phyloP scores from a whole-genome alignment of 2,113 vertebrate species.

The Anolis sagrei region DNA sequence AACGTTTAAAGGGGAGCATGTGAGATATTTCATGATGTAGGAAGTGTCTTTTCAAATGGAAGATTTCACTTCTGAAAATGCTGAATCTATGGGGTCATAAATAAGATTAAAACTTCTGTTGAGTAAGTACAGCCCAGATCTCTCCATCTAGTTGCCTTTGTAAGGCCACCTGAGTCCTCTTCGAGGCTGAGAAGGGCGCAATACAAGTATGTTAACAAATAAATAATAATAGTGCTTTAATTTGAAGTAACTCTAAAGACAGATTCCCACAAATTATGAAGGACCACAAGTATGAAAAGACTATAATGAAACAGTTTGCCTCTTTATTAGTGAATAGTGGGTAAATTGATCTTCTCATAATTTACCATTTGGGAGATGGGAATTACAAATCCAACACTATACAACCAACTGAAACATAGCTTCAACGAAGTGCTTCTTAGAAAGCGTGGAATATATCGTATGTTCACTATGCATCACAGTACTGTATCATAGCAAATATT shows the following conservation, averaged over 20 bases:
- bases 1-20: too few species aligned
- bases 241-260: neutral
- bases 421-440: neutral
- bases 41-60: neutral
- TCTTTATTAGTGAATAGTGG: neutral
- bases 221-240: too few species aligned
- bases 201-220: too few species aligned
- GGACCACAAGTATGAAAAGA: neutral
- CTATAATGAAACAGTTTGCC: neutral
- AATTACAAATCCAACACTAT: neutral
- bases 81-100: neutral
- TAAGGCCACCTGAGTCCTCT: too few species aligned
- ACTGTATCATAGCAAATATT: neutral
- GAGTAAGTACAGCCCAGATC: neutral
- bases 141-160: neutral
- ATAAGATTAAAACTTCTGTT: neutral
- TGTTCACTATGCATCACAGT: neutral
- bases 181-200: too few species aligned
- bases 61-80: neutral
- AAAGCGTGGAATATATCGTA: neutral
- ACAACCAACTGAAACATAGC: neutral
- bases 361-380: neutral
- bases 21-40: neutral
- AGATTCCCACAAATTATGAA: neutral
- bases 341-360: neutral